These are phyloP conservation scores for Drosophila arizonae DNA, from an alignment of 1,140 invertebrate species.

Conservation along the genomic window DNA sequence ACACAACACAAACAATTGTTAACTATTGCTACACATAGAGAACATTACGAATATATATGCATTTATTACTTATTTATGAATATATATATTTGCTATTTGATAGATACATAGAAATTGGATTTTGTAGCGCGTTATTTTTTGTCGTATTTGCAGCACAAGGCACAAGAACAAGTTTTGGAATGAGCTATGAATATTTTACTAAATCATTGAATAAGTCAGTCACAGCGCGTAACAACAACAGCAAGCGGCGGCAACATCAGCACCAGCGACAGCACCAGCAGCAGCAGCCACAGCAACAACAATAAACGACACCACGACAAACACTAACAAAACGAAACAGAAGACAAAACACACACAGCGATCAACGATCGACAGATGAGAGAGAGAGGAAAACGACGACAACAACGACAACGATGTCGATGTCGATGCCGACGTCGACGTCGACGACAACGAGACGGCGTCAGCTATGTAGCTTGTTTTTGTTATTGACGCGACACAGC, in stretches of 20 bases:
- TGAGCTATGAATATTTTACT: constrained; percentile 63
- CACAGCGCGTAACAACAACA: constrained; percentile 62
- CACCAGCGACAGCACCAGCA: constrained; percentile 9
- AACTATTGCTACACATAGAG: constrained; percentile 46
- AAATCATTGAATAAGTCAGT: constrained; percentile 59
- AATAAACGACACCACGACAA: constrained; percentile 69
- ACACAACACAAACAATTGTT: constrained; percentile 40
- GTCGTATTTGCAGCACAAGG: constrained; percentile 49
- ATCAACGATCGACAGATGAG: constrained; percentile 51
- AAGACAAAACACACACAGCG: constrained; percentile 50
- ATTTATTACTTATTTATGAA: neutral
- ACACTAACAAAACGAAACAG: constrained; percentile 45
- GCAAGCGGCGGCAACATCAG: neutral
- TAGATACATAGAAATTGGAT: constrained; percentile 47
- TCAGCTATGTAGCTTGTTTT: constrained; percentile 58
- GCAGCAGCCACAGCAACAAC: constrained; percentile 18
- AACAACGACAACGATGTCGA: constrained; percentile 26
- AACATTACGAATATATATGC: constrained; percentile 24
- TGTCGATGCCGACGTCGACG: constrained; percentile 20
- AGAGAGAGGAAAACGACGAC: constrained; percentile 43
- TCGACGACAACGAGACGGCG: constrained; percentile 47
- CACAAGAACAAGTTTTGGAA: constrained; percentile 62
- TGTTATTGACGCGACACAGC: constrained; percentile 59
- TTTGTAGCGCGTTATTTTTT: constrained; percentile 40
- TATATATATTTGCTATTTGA: constrained; percentile 15